Evolutionary conservation across 2,797 vertebrate species (phyloP), one percentile per base, ranked within the genome.

Genomic region (Alectoris magna): DNA sequence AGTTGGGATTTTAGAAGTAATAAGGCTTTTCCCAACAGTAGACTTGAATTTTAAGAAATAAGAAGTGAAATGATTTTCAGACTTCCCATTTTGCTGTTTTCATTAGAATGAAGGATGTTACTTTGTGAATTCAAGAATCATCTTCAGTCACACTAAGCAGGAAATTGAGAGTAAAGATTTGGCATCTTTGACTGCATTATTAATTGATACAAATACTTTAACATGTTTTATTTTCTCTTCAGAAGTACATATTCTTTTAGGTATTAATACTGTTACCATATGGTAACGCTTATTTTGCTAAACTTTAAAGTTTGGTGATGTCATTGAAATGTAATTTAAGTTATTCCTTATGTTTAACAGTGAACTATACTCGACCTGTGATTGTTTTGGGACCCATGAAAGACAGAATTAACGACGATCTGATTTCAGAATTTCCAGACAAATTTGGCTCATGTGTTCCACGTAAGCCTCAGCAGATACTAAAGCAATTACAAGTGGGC

Each of bases 311-410:
- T 29, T 38, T 48, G 44, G 7, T 21, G 48, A 2, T 64, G 2
- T 2, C 34, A 38, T 8, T 80, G 31, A 83, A 63, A 38, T 60
- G 16, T 59, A 76, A 81, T 46, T 68, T 34, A 16, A 31, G 15
- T 76, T 69, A 24, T 75, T 83, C 23, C 29, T 95, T 94, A 14
- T 80, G 41, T 95, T 95, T 87, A 39, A 21, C 95, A 99, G 99
- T 99, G 72, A 98, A 84, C 97, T 99, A 99, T 96, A 98, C 99
- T 51, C 98, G 99, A 43, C 99, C 99, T 26, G 98, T 99, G 96
- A 99, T 99, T 94, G 97, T 99, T 96, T 98, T 99, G 95, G 99
- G 99, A 83, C 99, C 99, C 68, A 99, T 99, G 99, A 99, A 99
- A 95, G 99, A 99, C 91, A 98, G 99, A 73, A 98, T 99, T 97